Percentiles rank a stretch among this genome's conserved stretches.
Conservation (phyloP, 2,113 vertebrate genomes). For the Solenodon paradoxus region DNA sequence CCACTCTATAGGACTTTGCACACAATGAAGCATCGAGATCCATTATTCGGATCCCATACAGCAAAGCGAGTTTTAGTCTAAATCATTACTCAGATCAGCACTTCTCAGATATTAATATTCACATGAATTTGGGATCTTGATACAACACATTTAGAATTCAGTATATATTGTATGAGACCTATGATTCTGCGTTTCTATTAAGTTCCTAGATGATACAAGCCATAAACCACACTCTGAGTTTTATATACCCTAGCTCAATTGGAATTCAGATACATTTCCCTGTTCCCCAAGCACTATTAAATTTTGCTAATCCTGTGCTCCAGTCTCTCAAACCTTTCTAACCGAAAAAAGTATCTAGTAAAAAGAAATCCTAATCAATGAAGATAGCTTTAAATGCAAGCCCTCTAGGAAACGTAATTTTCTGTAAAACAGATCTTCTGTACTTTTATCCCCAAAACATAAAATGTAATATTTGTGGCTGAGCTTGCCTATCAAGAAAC, state of each 20-base stretch:
- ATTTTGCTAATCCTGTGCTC: background rate
- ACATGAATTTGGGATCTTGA: background rate
- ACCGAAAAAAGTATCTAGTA: background rate
- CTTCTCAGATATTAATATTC: background rate
- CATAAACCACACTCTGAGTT: background rate
- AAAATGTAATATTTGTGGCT: background rate
- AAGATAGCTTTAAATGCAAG: slow-evolving; percentile 21
- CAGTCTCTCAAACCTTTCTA: background rate
- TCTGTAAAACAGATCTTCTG: background rate
- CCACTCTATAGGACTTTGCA: background rate
- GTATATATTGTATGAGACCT: background rate
- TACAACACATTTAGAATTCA: background rate
- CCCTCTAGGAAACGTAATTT: background rate
- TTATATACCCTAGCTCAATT: background rate
- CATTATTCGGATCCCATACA: background rate
- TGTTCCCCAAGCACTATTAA: background rate
- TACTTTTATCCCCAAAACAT: background rate
- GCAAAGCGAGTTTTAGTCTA: background rate
- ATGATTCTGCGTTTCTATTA: background rate
- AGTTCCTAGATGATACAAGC: too few species aligned
- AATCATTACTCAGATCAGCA: background rate
- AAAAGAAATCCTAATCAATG: background rate
- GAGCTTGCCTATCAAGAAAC: background rate
- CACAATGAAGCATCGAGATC: background rate
- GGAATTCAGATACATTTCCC: background rate